Evolutionary conservation across 2,113 vertebrate genomes (phyloP).

Genomic region (Pavo muticus): DNA sequence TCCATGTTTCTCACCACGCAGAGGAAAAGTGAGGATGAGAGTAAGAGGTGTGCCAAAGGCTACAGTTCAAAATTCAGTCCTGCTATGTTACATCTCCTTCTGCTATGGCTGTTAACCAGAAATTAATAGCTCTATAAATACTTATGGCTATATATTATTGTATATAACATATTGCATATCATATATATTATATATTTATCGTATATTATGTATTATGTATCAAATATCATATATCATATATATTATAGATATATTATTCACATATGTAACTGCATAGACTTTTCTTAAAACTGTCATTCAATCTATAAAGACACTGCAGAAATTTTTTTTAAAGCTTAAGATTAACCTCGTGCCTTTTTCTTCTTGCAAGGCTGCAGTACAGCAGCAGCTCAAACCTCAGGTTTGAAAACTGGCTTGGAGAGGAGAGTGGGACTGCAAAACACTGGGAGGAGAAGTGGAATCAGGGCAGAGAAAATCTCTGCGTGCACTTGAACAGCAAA

Average conservation of each 20-base stretch:
- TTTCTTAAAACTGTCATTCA: not conserved
- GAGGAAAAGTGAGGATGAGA: not conserved
- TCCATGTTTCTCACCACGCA: not conserved
- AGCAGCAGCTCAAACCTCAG: not conserved
- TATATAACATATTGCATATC: no score
- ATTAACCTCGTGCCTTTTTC: not conserved
- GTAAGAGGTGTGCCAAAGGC: not conserved
- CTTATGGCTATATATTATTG: not conserved
- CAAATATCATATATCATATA: no score
- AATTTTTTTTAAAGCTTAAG: not conserved
- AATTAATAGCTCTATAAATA: constrained; percentile 10
- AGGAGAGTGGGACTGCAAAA: not conserved
- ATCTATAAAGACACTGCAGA: not conserved
- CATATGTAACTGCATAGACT: not conserved
- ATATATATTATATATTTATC: no score
- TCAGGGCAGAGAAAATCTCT: not conserved
- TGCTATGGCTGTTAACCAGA: not conserved
- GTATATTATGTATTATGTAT: no score
- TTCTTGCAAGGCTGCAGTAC: not conserved
- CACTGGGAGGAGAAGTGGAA: not conserved
- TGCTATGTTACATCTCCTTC: not conserved
- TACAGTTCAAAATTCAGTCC: not conserved
- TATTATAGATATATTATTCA: not conserved
- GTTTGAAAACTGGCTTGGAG: not conserved
- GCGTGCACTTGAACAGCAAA: not conserved